A percentile compares a stretch with the other conserved stretches of the same genome.
phyloP scores from a whole-genome alignment of 1,140 invertebrate species.

The Tribolium castaneum region DNA sequence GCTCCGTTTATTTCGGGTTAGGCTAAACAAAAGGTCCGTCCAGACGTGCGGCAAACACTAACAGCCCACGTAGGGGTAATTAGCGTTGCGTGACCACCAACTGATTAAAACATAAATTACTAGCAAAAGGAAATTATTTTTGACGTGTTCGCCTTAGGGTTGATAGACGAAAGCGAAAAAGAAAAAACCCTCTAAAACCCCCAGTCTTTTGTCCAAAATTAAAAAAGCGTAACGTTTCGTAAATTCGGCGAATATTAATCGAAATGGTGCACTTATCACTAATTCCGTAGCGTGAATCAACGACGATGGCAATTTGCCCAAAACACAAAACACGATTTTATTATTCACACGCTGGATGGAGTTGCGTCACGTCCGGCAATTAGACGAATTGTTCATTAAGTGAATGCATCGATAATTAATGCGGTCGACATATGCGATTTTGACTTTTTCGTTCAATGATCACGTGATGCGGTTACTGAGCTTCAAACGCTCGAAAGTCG shows the following conservation, averaged over 20 bases:
- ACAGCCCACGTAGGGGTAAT: conserved; percentile 58
- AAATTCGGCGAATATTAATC: conserved; percentile 30
- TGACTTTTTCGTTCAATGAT: neutral
- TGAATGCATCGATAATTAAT: conserved; percentile 60
- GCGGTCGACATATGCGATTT: conserved; percentile 36
- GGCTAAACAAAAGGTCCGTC: conserved; percentile 47
- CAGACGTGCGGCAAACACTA: conserved; percentile 49
- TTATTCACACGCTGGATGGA: conserved; percentile 53
- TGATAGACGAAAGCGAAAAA: conserved; percentile 43
- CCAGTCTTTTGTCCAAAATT: conserved; percentile 15
- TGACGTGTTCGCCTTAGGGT: conserved; percentile 56
- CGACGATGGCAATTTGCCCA: conserved; percentile 41
- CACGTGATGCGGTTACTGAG: no score
- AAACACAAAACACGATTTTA: conserved; percentile 41
- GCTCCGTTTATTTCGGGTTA: conserved; percentile 35
- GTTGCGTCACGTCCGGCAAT: conserved; percentile 57
- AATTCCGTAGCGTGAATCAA: conserved; percentile 50
- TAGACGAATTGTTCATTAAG: conserved; percentile 58
- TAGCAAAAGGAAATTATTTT: conserved; percentile 57
- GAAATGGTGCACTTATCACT: conserved; percentile 47
- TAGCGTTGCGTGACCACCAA: conserved; percentile 58
- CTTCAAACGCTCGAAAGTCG: no score
- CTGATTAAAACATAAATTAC: conserved; percentile 61
- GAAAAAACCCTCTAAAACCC: neutral
- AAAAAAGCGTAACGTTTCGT: neutral